Percentiles rank a stretch among this genome's conserved stretches.
Conservation (phyloP, 2,797 vertebrate genomes). For the Limnodromus scolopaceus region DNA sequence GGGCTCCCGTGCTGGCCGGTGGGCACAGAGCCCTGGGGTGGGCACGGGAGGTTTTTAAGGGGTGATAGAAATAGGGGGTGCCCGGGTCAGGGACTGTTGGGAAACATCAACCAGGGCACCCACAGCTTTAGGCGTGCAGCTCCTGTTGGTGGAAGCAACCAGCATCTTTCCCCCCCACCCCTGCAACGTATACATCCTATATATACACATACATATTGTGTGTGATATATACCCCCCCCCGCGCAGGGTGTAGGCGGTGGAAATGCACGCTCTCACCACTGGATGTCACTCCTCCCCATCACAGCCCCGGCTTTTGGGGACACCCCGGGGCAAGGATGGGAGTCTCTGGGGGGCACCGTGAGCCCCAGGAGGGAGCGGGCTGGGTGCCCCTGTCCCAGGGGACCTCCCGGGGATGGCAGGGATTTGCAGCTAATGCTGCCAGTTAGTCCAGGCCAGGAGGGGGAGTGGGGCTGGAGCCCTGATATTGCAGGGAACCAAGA, state of each 20-base stretch:
- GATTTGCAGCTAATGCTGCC: not conserved
- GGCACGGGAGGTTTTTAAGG: not conserved
- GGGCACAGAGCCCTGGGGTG: not conserved
- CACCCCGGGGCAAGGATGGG: not conserved
- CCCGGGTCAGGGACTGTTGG: not conserved
- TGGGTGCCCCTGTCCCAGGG: not conserved
- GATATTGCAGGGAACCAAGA: accelerated
- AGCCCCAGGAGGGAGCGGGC: not conserved
- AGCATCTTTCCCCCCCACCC: not conserved
- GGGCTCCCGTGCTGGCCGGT: not conserved
- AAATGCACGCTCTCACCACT: conserved; percentile 70
- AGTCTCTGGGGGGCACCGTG: not conserved
- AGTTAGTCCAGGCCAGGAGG: not conserved
- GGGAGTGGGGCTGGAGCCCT: not conserved
- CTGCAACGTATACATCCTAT: conserved; percentile 77
- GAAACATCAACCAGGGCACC: not conserved
- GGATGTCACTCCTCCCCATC: conserved; percentile 58
- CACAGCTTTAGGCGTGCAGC: not conserved
- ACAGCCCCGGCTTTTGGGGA: not conserved
- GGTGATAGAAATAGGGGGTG: not conserved
- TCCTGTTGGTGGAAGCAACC: not conserved
- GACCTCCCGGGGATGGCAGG: accelerated
- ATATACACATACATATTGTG: conserved; percentile 69
- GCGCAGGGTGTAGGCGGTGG: conserved; percentile 35
- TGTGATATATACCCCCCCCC: conserved; percentile 69